Base-by-base conservation (phyloP, 2,888 invertebrate genomes). In the Mactromeris polynyma region DNA sequence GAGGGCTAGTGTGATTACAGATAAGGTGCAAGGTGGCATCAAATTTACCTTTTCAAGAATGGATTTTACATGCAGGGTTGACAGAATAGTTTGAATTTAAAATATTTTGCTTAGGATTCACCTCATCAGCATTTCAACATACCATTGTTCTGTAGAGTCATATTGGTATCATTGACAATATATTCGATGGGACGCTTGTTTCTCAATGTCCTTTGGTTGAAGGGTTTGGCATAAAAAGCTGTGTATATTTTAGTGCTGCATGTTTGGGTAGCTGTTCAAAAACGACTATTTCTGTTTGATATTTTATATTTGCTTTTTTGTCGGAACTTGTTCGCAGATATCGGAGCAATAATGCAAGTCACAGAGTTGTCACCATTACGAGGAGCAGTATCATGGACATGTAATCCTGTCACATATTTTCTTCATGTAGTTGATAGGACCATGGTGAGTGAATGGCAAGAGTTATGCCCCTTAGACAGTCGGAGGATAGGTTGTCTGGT, bases 311-410 rank as follows among this genome's bases (percentile, higher is more conserved):
- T 64, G 58, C 58, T 64, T 64, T 46, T 82, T 73, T 81, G 64
- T 83, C 82, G 36, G 83, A 85, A 51, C 73, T 89, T 86, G 92
- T 93, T 96, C 96, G 19, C 96, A 98, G 98, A 99, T 97, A 99
- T 99, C 96, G 99, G 99, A 93, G 99, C 99, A 91, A 99, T 99
- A 96, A 99, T 99, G 98, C 99, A 99, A 97, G 99, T 99, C 78
- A 98, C 98, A 93, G 99, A 99, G 97, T 98, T 99, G 98, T 98
- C 98, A 92, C 99, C 99, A n/a, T 97, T 99, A 92, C 98, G 98
- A 96, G 99, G 99, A 93, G 99, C 99, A 11, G 99, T 99, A 86
- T 99, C 99, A 26, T 99, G 99, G 99, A 99, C 99, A 90, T 99
- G 99, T 93, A 99, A 99, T 97, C 99, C 99, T 86, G 99, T 99